Evolutionary conservation across 2,888 invertebrate species (phyloP), one percentile per base, ranked within the genome.

Genomic region (Cylloceria caligata): DNA sequence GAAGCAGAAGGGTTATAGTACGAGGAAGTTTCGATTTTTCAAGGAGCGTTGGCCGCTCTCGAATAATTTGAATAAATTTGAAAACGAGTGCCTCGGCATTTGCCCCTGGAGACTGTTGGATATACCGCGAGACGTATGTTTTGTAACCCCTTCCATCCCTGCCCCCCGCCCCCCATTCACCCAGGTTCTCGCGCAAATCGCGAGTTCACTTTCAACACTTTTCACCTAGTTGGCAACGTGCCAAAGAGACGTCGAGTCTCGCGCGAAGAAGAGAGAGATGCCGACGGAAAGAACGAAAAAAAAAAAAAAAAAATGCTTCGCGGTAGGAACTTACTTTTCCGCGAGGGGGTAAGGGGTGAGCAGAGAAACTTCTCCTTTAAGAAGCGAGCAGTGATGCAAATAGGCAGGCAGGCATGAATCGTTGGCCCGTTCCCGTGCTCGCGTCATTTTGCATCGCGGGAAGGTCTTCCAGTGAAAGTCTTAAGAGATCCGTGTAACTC

Each of bases 181-280:
- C 75, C 77, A 76, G 81, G 84, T 84, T 80, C 84, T 83, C 83
- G 88, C 86, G 88, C 90, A 92, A 91, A 91, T 91, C 89, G 89
- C 87, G 88, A 90, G 91, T 92, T 92, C 90, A 90, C 92, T 91
- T 91, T 90, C 91, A 88, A 88, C 89, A 90, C 91, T 92, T 92
- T 92, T 92, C 92, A 92, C 92, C 92, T 87, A 92, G 90, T 92
- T 92, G 92, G 92, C 91, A 86, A 68, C 45, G 80, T 77, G 91
- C 92, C 92, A 85, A 80, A 80, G 79, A 80, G 77, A 80, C 76
- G 80, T 79, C 77, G 69, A 67, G 68, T 27, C 60, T n/a, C 36
- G n/a, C 57, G 42, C 42, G 65, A 42, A 34, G 39, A 49, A 45
- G 47, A 68, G 72, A 42, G 65, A 34, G 52, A 74, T 47, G 60